phyloP scores from a whole-genome alignment of 2,797 vertebrate species.

The Pogonophryne albipinna region DNA sequence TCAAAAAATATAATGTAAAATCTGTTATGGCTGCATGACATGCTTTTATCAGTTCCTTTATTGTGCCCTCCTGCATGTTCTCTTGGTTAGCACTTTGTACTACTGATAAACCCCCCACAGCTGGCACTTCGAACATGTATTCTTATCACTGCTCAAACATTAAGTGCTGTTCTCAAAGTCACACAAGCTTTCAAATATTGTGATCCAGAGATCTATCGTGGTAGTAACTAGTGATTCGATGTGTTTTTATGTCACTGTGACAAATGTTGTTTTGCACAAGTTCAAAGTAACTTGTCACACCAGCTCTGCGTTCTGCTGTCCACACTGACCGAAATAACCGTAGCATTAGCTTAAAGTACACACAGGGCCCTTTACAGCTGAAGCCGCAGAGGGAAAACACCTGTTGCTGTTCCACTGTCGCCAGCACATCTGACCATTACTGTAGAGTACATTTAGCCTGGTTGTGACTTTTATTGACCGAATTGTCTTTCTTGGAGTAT shows the following conservation, averaged over 20 bases:
- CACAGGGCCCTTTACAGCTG: slow-evolving; percentile 24
- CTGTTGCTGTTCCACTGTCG: slow-evolving; percentile 16
- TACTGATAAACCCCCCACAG: slow-evolving; percentile 58
- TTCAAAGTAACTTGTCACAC: slow-evolving; percentile 55
- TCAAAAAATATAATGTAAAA: not conserved
- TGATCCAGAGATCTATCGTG: slow-evolving; percentile 15
- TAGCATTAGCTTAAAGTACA: slow-evolving; percentile 26
- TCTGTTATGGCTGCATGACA: not conserved
- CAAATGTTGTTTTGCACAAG: slow-evolving; percentile 44
- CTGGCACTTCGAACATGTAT: slow-evolving; percentile 58
- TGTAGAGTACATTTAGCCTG: not conserved
- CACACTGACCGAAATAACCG: slow-evolving; percentile 40
- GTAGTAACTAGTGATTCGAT: not conserved
- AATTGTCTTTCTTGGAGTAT: not conserved
- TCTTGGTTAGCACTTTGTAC: slow-evolving; percentile 61
- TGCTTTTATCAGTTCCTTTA: slow-evolving; percentile 25
- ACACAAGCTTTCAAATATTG: slow-evolving; percentile 12
- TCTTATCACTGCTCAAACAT: slow-evolving; percentile 71
- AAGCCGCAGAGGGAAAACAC: slow-evolving; percentile 30
- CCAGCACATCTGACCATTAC: not conserved
- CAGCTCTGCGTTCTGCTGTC: slow-evolving; percentile 7
- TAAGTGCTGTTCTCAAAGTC: slow-evolving; percentile 40
- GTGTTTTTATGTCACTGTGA: slow-evolving; percentile 49
- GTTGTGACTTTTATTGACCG: not conserved
- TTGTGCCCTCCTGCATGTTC: slow-evolving; percentile 23